Evolutionary conservation across 1,140 invertebrate species (phyloP).

Genomic region (Drosophila melanogaster): DNA sequence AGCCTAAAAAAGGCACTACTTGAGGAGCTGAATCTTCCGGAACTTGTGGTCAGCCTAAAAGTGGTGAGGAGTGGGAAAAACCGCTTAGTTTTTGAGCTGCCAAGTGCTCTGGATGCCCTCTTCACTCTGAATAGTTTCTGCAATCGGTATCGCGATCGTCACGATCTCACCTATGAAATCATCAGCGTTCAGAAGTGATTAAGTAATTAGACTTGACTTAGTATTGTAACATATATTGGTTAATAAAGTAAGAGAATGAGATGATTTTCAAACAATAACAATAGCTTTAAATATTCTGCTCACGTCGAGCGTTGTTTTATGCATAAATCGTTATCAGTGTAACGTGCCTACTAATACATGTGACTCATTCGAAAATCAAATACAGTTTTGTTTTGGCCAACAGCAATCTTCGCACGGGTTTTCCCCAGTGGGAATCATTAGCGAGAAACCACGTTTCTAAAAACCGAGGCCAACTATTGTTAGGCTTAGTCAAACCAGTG

Average conservation of each 20-base stretch:
- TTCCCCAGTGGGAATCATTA: background rate
- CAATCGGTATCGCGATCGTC: background rate
- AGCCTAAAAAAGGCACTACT: background rate
- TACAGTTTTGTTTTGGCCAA: background rate
- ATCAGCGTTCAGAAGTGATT: background rate
- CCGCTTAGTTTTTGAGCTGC: conserved; percentile 13
- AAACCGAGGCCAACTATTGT: conserved; percentile 4
- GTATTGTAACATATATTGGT: too few relatives aligned
- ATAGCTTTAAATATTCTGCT: too few relatives aligned
- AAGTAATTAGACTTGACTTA: too few relatives aligned
- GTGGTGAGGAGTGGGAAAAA: conserved; percentile 5
- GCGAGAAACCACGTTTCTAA: background rate
- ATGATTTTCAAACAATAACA: too few relatives aligned
- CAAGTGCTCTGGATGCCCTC: conserved; percentile 8
- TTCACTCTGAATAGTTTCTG: conserved; percentile 11
- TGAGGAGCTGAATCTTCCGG: conserved; percentile 12
- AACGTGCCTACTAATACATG: too few relatives aligned
- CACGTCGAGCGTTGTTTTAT: too few relatives aligned
- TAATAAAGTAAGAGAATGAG: too few relatives aligned
- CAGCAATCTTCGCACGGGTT: conserved; percentile 7
- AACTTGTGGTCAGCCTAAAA: background rate
- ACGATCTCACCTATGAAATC: conserved; percentile 15
- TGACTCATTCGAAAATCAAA: background rate
- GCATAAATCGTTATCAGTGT: too few relatives aligned
- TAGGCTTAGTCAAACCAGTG: conserved; percentile 21